phyloP scores from a whole-genome alignment of 2,797 vertebrate species.

The Semotilus atromaculatus region DNA sequence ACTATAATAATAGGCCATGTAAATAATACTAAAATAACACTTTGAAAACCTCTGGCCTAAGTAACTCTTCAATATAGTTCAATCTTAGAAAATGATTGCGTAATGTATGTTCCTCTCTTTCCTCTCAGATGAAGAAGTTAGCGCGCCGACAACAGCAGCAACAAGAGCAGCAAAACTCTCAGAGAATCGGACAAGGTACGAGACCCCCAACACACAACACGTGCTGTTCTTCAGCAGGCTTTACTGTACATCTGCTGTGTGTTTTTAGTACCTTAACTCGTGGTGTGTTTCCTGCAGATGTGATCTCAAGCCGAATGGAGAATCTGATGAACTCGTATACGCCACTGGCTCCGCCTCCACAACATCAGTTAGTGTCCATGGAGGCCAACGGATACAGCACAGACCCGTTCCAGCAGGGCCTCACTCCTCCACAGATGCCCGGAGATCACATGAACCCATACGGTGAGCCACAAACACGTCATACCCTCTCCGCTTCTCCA shows the following conservation, averaged over 20 bases:
- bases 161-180: slow-evolving; percentile 90
- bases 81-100: not conserved
- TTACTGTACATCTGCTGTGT: not conserved
- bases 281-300: slow-evolving; percentile 71
- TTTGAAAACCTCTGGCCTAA: not conserved
- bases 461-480: slow-evolving; percentile 76
- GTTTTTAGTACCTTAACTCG: not conserved
- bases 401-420: slow-evolving; percentile 92
- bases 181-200: slow-evolving; percentile 89
- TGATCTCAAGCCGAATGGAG: slow-evolving; percentile 89
- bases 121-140: slow-evolving; percentile 92
- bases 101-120: slow-evolving; percentile 1
- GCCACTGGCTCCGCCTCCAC: slow-evolving; percentile 79
- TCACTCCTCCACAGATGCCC: slow-evolving; percentile 95
- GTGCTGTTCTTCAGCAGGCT: not conserved
- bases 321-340: slow-evolving; percentile 90
- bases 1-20: not conserved
- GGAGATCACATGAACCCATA: slow-evolving; percentile 97
- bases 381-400: slow-evolving; percentile 86
- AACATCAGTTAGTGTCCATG: slow-evolving; percentile 87
- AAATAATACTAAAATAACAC: not conserved
- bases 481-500: not conserved
- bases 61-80: not conserved
- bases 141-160: slow-evolving; percentile 93
- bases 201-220: not conserved